Evolutionary conservation across 1,140 invertebrate genomes (phyloP), one percentile per base, ranked within the genome.

Genomic region (Drosophila leontia): DNA sequence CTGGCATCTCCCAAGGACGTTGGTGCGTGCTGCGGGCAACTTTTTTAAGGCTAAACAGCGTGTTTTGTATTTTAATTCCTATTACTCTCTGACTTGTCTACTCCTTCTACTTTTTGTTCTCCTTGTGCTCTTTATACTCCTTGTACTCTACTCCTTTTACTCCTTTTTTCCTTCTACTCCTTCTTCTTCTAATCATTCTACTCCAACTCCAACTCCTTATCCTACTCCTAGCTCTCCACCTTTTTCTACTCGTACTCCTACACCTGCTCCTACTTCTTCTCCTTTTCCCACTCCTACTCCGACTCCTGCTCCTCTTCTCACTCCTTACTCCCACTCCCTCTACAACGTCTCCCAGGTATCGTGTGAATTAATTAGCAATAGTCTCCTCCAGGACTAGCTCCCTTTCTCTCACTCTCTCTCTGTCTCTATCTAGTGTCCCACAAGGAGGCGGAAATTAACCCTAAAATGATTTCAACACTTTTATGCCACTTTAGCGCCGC

Each of bases 401-500:
- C 4, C 17, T 32, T 8, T 42, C 15, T n/a, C 12, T 2, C 17
- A 3, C 42, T 2, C 17, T 1, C 11, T 7, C 19, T 9, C 6
- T 23, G 19, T 19, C 26, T 4, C 6, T 9, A 19, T 44, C 42
- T 29, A n/a, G 19, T 48, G 51, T 69, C 51, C 62, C 59, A 72
- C 48, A 72, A 65, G 61, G 51, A 72, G 59, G 69, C 85, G 81
- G 81, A 85, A 88, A 80, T 82, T 63, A 88, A 81, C 81, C 85
- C 85, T 80, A 76, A 90, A 88, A 84, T 74, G 68, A 80, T 83
- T 87, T 91, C 61, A 85, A 85, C 86, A 80, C 82, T 90, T 84
- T 83, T 83, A 78, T 58, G 68, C 78, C 63, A 69, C 70, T 79
- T 82, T 78, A 61, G 75, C 61, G 32, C 34, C 69, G 17, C 23